These are phyloP conservation scores for Neocrepidodera transversa DNA, from an alignment of 2,888 invertebrate genomes.

Conservation along the genomic window DNA sequence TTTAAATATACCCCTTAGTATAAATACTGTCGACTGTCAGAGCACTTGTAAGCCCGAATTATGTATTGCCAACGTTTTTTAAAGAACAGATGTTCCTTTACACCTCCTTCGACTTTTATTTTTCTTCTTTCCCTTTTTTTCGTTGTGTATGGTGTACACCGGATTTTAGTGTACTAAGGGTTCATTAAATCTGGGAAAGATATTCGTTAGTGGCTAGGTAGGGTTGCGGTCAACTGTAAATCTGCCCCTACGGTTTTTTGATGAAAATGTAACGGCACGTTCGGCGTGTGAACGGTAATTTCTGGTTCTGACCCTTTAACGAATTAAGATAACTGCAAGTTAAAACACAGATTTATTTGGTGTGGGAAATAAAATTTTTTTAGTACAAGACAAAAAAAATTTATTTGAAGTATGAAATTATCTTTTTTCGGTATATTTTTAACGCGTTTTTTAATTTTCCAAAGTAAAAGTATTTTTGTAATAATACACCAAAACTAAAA, in stretches of 20 bases:
- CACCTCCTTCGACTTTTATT: constrained; percentile 29
- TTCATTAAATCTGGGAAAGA: constrained; percentile 20
- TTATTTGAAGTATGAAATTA: too few species aligned
- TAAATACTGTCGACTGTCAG: constrained; percentile 47
- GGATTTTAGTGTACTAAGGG: constrained; percentile 10
- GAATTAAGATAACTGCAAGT: not conserved
- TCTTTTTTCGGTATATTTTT: too few species aligned
- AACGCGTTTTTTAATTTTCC: too few species aligned
- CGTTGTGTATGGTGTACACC: constrained; percentile 7
- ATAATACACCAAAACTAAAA: too few species aligned
- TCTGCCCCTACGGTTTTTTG: constrained; percentile 19
- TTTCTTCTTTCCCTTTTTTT: constrained; percentile 21
- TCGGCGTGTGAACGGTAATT: constrained; percentile 16
- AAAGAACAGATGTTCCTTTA: constrained; percentile 46
- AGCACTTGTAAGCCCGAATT: constrained; percentile 46
- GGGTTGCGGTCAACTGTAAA: constrained; percentile 21
- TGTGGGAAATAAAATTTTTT: too few species aligned
- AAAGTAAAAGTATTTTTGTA: too few species aligned
- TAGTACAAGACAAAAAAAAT: too few species aligned
- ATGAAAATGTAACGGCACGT: constrained; percentile 14
- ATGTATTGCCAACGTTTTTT: constrained; percentile 42
- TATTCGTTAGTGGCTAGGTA: constrained; percentile 10
- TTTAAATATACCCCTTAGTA: constrained; percentile 48
- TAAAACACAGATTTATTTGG: too few species aligned
- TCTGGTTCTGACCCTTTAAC: constrained; percentile 17